Conservation (phyloP, 2,888 invertebrate genomes). For the Penaeus monodon region DNA sequence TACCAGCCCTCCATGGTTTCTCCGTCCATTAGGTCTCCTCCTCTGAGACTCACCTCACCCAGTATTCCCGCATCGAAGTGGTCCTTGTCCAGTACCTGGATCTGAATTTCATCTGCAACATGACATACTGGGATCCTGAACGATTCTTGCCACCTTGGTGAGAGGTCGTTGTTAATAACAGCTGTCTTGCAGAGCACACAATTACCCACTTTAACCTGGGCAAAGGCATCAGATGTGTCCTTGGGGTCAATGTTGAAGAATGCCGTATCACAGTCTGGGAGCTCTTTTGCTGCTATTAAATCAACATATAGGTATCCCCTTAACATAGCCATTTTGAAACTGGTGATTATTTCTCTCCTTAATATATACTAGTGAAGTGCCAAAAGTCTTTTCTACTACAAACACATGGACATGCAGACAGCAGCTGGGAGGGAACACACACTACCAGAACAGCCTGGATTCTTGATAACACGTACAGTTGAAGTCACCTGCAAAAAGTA, state of each 20-base stretch:
- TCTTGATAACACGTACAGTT: constrained; percentile 6
- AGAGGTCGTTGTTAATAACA: constrained; percentile 62
- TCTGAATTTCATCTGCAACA: constrained; percentile 46
- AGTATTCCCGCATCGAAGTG: constrained; percentile 52
- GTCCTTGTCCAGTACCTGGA: constrained; percentile 64
- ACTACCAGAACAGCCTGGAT: not conserved
- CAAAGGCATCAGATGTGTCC: constrained; percentile 65
- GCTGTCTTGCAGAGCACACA: constrained; percentile 65
- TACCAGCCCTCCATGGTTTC: constrained; percentile 62
- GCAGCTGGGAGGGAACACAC: not conserved
- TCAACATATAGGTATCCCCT: constrained; percentile 63
- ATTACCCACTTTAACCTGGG: constrained; percentile 58
- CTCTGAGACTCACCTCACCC: constrained; percentile 52
- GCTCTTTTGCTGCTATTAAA: constrained; percentile 62
- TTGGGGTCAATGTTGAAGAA: constrained; percentile 65
- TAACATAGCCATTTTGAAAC: constrained; percentile 57
- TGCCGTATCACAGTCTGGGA: constrained; percentile 65
- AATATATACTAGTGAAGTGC: not conserved
- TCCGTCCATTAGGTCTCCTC: constrained; percentile 59
- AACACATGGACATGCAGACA: constrained; percentile 6
- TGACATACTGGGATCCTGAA: constrained; percentile 64
- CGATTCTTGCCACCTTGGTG: constrained; percentile 65
- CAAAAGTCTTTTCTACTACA: constrained; percentile 9
- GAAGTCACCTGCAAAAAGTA: not conserved
- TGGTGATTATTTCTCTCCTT: not conserved